Base-by-base conservation (phyloP, 2,888 invertebrate species). In the Melanotus villosus region DNA sequence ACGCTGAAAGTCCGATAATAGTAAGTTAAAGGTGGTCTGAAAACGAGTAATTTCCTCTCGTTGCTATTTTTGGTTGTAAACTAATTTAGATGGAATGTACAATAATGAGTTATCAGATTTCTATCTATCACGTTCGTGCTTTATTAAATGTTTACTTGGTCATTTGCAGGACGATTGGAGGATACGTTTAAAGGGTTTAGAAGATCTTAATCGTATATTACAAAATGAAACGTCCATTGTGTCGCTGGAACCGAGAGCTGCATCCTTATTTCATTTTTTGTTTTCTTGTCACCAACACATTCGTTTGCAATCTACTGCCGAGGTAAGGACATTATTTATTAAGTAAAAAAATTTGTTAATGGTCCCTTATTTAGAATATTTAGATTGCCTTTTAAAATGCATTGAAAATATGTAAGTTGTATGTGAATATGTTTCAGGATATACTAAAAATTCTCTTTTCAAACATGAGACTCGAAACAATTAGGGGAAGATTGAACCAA, bases 241-340 rank as follows among this genome's bases (percentile, higher is more conserved):
- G 16, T 79, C 85, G 50, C 85, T 91, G 54, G 87, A 90, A 77
- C 89, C 90, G 1, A 87, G 90, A 80, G 84, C 92, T 77, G 87
- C 89, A 73, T 86, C 89, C 23, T 87, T 93, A 70, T 85, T 93
- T 65, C 87, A 89, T 75, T 89, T 91, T 23, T 83, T 90, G 54
- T 84, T 93, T 16, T 86, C 90, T 32, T 89, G 91, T 68, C 92
- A 93, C 82, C 87, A 89, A 67, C 83, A 85, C 75, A 75, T 79
- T 9, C 70, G 78, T 36, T 72, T 82, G 18, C 80, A 80, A 60
- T 57, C 70, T 21, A 72, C 74, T 45, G 76, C 78, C 14, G 80
- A 81, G 71, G 81, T 81, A 75, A 73, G 64, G 67, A 9, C 1
- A 1, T 14, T 41, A n/a, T 41, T 41, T 12, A 10, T 10, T 7